Conservation (phyloP, 2,113 vertebrate species). For the Erythrocercus mccallii region DNA sequence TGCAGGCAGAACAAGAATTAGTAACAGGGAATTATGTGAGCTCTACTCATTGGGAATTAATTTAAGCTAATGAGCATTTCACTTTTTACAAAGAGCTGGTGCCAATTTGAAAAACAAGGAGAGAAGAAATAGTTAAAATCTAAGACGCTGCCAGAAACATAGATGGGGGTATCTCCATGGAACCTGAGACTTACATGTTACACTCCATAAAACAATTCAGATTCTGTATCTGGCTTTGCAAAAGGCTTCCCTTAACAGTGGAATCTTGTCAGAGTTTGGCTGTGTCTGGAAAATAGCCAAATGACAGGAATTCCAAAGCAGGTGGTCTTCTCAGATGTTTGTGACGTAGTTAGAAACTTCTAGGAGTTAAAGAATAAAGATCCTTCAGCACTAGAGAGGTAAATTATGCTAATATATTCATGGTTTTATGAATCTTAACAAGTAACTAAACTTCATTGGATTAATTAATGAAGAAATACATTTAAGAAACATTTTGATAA, state of each 20-base stretch:
- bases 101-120: not conserved
- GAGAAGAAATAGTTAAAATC: not conserved
- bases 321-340: not conserved
- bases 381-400: not conserved
- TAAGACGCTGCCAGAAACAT: not conserved
- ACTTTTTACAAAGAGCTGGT: not conserved
- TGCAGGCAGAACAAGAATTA: not conserved
- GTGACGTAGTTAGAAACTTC: not conserved
- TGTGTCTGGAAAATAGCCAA: not conserved
- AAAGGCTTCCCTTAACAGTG: not conserved
- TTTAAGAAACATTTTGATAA: not conserved
- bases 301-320: not conserved
- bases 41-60: not conserved
- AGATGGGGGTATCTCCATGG: not conserved
- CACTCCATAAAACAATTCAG: not conserved
- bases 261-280: not conserved
- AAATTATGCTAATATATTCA: not conserved
- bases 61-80: not conserved
- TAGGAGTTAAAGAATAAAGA: not conserved
- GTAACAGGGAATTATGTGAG: not conserved
- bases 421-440: not conserved
- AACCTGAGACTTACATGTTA: accelerated
- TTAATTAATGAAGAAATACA: not conserved
- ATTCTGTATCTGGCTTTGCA: not conserved
- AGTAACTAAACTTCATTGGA: not conserved